Base-by-base conservation (phyloP, 2,888 invertebrate species). In the Eristalis pertinax region DNA sequence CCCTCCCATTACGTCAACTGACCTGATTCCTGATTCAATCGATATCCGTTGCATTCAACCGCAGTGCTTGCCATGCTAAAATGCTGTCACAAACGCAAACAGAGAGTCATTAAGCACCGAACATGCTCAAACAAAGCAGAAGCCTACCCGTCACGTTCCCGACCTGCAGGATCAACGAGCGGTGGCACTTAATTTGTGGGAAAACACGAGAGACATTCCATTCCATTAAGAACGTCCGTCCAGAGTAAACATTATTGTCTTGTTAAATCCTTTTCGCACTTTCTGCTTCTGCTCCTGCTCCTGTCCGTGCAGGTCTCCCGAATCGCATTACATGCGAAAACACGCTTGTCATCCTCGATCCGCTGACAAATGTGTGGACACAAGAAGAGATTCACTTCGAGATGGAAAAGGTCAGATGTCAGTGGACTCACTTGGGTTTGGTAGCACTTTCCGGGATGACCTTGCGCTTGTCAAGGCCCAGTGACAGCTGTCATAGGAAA, bases 141-240 rank as follows among this genome's bases (percentile, higher is more conserved):
- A n/a, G 50, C 50, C 50, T 8, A 5, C 50, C 5, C n/a, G 15
- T 2, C 4, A n/a, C 26, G n/a, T n/a, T 11, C n/a, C 2, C 41
- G n/a, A 8, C 0, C 2, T n/a, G 50, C 7, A 50, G 50, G 50
- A 50, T 5, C 50, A 84, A 60, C 60, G 63, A 69, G 58, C 69
- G 70, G 65, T 38, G 50, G 1, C 64, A 79, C 19, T 50, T 62
- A 80, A 75, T 80, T 67, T 50, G 41, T 70, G 24, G 22, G 64
- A 19, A 76, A 76, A 41, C 76, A 76, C 19, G 62, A 32, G 38
- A 70, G 63, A 58, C 68, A 76, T 73, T 81, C 50, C 38, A 50
- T 77, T 73, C 68, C 77, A 85, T 77, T 81, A 81, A 65, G 43
- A 69, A 64, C 73, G 77, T 81, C 77, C 69, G 26, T 5, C 67